These are phyloP conservation scores for Lepidurus couesii DNA, from an alignment of 1,140 invertebrate species.

Conservation along the genomic window DNA sequence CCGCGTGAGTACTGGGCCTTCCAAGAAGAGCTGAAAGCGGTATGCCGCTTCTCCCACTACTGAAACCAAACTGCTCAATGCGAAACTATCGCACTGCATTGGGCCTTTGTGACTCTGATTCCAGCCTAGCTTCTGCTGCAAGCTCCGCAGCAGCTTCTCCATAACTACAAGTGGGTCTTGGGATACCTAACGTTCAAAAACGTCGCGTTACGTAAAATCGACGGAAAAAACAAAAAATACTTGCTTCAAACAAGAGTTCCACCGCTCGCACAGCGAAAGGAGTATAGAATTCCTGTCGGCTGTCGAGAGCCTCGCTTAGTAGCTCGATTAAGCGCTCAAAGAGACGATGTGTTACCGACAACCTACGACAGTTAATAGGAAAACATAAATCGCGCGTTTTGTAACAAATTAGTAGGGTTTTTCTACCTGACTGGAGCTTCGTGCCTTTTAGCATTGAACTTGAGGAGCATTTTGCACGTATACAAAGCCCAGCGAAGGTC, in stretches of 20 bases:
- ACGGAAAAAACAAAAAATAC: neutral
- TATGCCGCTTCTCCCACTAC: neutral
- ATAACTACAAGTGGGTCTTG: neutral
- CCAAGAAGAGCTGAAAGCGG: neutral
- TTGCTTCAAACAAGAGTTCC: neutral
- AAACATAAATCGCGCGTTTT: conserved; percentile 53
- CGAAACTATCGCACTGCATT: conserved; percentile 26
- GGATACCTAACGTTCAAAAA: neutral
- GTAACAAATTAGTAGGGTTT: conserved; percentile 36
- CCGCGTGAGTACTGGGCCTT: neutral
- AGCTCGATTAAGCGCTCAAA: conserved; percentile 61
- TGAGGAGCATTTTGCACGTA: conserved; percentile 54
- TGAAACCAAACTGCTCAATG: neutral
- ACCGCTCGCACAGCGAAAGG: neutral
- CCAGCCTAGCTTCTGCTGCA: neutral
- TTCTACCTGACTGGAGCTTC: conserved; percentile 37
- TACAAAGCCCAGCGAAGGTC: conserved; percentile 54
- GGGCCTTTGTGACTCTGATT: conserved; percentile 11
- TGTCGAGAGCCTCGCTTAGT: conserved; percentile 51
- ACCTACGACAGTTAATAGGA: conserved; percentile 47
- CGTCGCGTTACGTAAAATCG: neutral
- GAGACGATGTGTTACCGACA: conserved; percentile 53
- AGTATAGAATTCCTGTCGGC: conserved; percentile 38
- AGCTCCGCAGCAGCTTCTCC: neutral
- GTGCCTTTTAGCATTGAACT: conserved; percentile 45